Evolutionary conservation across 2,113 vertebrate genomes (phyloP).

Genomic region (Aix galericulata): DNA sequence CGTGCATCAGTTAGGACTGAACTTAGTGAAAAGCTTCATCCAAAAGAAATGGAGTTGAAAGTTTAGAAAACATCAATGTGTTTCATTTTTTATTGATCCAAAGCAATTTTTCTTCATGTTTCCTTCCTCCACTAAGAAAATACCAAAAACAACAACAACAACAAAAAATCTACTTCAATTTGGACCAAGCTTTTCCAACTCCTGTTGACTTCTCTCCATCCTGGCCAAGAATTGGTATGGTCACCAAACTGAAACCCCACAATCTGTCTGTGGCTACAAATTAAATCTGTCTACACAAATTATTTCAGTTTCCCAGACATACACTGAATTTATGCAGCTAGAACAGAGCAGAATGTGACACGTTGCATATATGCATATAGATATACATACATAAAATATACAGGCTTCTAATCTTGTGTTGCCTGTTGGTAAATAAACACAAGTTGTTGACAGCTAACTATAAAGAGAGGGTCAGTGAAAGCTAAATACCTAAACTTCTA

Average conservation of each 20-base stretch:
- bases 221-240: neutral
- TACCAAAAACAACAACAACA: no score
- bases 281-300: neutral
- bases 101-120: neutral
- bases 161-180: neutral
- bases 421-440: neutral
- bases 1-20: neutral
- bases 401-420: neutral
- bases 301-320: rapidly evolving
- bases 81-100: neutral
- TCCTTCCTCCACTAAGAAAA: neutral
- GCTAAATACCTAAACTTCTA: neutral
- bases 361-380: neutral
- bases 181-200: neutral
- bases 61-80: neutral
- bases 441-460: neutral
- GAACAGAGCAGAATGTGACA: neutral
- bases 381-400: neutral
- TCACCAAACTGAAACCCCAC: neutral
- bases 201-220: neutral
- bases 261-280: neutral
- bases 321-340: neutral
- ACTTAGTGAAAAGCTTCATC: neutral
- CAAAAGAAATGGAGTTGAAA: neutral
- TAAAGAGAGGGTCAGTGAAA: neutral